These are phyloP conservation scores for Sarcophilus harrisii DNA, from an alignment of 2,797 vertebrate genomes.

Conservation along the genomic window DNA sequence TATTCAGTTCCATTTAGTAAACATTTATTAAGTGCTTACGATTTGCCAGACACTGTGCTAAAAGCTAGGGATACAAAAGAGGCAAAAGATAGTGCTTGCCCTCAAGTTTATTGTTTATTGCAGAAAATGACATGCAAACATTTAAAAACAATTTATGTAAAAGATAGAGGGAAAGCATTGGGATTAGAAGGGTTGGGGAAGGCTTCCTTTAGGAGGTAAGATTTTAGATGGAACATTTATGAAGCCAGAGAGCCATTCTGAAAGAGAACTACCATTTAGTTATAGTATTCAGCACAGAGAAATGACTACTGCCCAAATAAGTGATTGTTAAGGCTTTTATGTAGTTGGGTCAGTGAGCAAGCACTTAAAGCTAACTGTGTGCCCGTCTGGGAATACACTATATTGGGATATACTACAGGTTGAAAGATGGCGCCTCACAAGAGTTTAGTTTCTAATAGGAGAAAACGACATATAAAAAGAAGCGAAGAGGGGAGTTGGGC, in stretches of 20 bases:
- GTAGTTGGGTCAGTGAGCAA: not conserved
- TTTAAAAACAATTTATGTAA: not conserved
- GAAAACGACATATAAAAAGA: not conserved
- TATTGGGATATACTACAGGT: not conserved
- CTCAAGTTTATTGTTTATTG: not conserved
- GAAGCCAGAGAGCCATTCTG: not conserved
- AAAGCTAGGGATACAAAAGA: not conserved
- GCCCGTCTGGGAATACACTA: not conserved
- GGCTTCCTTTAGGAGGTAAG: not conserved
- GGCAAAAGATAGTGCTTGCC: not conserved
- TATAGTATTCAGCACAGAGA: not conserved
- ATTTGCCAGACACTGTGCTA: not conserved
- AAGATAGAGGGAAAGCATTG: not conserved
- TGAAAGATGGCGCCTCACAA: not conserved
- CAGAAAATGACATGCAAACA: not conserved
- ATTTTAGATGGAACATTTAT: not conserved
- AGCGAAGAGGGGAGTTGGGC: not conserved
- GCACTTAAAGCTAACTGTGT: not conserved
- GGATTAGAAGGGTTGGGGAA: not conserved
- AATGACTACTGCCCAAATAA: not conserved
- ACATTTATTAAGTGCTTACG: not conserved
- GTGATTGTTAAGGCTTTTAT: not conserved
- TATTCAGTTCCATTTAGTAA: not conserved
- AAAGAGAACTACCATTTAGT: not conserved
- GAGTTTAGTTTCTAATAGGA: not conserved